Percentiles rank a stretch among this genome's conserved stretches.
phyloP scores from a whole-genome alignment of 2,113 vertebrate genomes.

The Alces alces region DNA sequence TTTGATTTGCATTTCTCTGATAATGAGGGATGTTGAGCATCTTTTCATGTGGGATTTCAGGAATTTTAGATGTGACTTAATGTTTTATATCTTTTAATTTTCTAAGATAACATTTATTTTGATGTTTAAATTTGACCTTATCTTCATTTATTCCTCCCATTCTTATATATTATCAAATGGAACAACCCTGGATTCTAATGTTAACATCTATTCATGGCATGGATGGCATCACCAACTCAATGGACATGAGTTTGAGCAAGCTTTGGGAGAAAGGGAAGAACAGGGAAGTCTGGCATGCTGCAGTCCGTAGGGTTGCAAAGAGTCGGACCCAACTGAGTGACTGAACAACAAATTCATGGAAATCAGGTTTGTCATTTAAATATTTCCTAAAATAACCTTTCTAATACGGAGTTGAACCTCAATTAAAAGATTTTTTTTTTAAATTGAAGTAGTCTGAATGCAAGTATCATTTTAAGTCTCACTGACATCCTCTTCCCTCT shows the following conservation, averaged over 20 bases:
- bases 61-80: not conserved
- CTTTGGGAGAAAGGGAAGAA: not conserved
- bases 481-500: not conserved
- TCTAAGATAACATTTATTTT: not conserved
- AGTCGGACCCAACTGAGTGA: not conserved
- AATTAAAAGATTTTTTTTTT: constrained; percentile 6
- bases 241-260: not conserved
- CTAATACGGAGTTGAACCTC: not conserved
- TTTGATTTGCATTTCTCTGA: too few relatives aligned
- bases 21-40: too few relatives aligned
- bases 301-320: not conserved
- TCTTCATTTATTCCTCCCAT: not conserved
- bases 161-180: not conserved
- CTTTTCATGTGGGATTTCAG: too few relatives aligned
- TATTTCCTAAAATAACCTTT: constrained; percentile 2
- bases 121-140: not conserved
- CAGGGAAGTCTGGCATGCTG: not conserved
- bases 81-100: constrained; percentile 9
- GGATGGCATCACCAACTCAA: not conserved
- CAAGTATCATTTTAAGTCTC: not conserved
- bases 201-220: not conserved
- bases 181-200: not conserved
- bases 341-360: not conserved
- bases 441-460: constrained; percentile 5
- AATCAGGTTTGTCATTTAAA: constrained; percentile 27